Conservation (phyloP, 2,888 invertebrate genomes). For the Euphydryas editha region DNA sequence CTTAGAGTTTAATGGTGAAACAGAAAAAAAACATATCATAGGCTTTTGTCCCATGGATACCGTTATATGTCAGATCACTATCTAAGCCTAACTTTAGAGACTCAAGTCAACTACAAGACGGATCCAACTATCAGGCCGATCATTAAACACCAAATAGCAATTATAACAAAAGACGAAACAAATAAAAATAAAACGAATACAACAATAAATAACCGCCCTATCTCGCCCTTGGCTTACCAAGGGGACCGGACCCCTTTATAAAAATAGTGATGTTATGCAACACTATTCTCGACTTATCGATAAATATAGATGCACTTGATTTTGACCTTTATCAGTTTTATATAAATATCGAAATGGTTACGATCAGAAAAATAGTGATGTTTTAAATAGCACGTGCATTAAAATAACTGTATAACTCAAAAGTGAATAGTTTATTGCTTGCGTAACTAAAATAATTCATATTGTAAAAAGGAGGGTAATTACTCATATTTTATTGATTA, state of each 20-base stretch:
- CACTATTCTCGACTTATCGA: conserved; percentile 51
- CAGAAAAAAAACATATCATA: no score
- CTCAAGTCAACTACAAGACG: background rate
- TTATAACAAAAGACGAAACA: conserved; percentile 68
- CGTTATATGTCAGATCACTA: no score
- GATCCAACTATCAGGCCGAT: conserved; percentile 48
- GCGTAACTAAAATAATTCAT: no score
- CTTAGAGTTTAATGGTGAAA: no score
- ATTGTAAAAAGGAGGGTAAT: no score
- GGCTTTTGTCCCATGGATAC: no score
- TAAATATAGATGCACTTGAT: conserved; percentile 46
- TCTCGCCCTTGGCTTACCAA: conserved; percentile 61
- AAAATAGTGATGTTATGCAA: conserved; percentile 57
- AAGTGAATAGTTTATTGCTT: no score
- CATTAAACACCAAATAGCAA: conserved; percentile 66
- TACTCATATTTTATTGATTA: no score
- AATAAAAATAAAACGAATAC: conserved; percentile 76
- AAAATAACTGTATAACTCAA: background rate
- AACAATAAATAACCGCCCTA: conserved; percentile 68
- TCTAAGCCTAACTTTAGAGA: no score
- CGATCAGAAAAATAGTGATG: background rate
- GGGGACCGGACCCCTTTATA: conserved; percentile 58
- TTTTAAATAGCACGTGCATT: background rate
- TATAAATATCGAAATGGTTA: conserved; percentile 26
- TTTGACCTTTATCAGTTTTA: conserved; percentile 46